Percentiles rank a stretch among this genome's conserved stretches.
phyloP scores from a whole-genome alignment of 2,888 invertebrate species.

The Epistrophella euchroma region DNA sequence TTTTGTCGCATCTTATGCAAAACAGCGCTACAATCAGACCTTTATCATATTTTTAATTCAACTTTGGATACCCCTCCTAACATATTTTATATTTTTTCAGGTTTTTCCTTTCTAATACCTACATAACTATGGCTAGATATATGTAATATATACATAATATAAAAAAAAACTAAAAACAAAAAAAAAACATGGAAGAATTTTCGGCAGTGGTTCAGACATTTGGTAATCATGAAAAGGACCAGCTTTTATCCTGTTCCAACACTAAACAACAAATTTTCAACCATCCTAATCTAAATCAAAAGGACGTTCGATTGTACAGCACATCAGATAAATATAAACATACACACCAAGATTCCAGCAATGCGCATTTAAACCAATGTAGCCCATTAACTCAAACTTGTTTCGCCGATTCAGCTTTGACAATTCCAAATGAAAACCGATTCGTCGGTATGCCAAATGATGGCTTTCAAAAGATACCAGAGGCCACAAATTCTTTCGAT shows the following conservation, averaged over 20 bases:
- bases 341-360: slow-evolving; percentile 11
- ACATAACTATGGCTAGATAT: not conserved
- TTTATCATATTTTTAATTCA: not conserved
- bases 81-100: not conserved
- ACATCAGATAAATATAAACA: slow-evolving; percentile 27
- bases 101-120: not conserved
- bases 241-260: slow-evolving; percentile 33
- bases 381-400: slow-evolving; percentile 34
- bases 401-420: slow-evolving; percentile 29
- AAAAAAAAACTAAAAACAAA: slow-evolving; percentile 2
- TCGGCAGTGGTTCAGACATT: slow-evolving; percentile 61
- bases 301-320: slow-evolving; percentile 13
- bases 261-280: slow-evolving; percentile 12
- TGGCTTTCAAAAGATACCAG: slow-evolving; percentile 23
- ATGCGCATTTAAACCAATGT: slow-evolving; percentile 43
- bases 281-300: slow-evolving; percentile 29
- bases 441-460: slow-evolving; percentile 19
- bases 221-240: slow-evolving; percentile 56
- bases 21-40: too few relatives aligned
- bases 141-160: slow-evolving; percentile 4
- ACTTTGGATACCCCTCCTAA: not conserved
- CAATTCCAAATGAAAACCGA: slow-evolving; percentile 16
- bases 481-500: slow-evolving; percentile 40
- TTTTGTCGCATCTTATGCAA: too few relatives aligned
- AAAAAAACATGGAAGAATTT: slow-evolving; percentile 64